Evolutionary conservation across 2,113 vertebrate species (phyloP).

Genomic region (Brachypteracias leptosomus): DNA sequence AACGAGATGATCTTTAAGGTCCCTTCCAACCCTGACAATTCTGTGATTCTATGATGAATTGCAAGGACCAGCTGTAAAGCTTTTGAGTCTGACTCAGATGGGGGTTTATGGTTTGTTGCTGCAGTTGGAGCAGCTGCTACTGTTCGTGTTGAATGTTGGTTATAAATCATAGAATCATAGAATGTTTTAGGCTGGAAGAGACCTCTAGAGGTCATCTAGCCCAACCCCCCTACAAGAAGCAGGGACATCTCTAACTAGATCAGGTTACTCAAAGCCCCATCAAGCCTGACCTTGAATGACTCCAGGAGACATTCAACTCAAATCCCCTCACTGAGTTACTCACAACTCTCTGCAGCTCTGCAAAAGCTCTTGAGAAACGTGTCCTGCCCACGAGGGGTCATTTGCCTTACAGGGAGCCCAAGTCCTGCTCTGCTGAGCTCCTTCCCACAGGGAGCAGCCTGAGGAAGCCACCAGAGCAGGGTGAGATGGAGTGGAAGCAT

Average conservation of each 20-base stretch:
- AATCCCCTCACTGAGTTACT: neutral
- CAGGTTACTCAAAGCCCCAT: too few species aligned
- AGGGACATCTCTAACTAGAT: too few species aligned
- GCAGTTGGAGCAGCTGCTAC: constrained; percentile 16
- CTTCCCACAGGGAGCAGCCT: accelerated
- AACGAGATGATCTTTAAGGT: too few species aligned
- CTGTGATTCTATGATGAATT: too few species aligned
- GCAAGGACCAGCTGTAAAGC: neutral
- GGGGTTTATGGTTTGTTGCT: neutral
- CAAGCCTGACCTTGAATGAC: too few species aligned
- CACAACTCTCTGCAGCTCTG: neutral
- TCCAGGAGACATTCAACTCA: too few species aligned
- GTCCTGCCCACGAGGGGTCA: accelerated
- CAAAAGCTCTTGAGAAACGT: neutral
- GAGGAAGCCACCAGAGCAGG: accelerated
- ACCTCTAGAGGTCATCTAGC: too few species aligned
- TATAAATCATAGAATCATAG: too few species aligned
- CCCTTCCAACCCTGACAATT: too few species aligned
- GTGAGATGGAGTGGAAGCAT: neutral
- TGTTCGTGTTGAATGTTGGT: neutral
- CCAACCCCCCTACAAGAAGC: too few species aligned
- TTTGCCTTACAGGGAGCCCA: neutral
- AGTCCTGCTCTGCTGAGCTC: accelerated
- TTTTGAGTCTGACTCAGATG: neutral
- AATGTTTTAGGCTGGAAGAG: too few species aligned